These are phyloP conservation scores for Helicoverpa zea DNA, from an alignment of 1,140 invertebrate genomes.

Conservation along the genomic window DNA sequence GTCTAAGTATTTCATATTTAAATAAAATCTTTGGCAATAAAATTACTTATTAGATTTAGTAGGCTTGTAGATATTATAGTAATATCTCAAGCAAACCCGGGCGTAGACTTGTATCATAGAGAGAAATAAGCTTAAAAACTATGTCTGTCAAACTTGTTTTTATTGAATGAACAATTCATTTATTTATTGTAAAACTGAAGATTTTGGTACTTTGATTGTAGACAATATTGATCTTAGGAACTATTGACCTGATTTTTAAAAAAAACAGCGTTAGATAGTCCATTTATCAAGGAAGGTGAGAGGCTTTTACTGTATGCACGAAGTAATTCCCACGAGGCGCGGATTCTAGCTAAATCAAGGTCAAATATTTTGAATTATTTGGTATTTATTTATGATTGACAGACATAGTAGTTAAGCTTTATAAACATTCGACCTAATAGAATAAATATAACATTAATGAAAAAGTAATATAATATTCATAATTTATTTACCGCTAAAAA, in stretches of 20 bases:
- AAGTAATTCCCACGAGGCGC: too few relatives aligned
- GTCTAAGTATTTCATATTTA: too few relatives aligned
- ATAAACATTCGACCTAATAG: constrained; percentile 5
- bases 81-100: constrained; percentile 25
- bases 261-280: too few relatives aligned
- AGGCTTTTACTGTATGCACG: too few relatives aligned
- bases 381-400: neutral
- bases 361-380: too few relatives aligned
- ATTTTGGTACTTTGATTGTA: too few relatives aligned
- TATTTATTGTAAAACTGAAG: too few relatives aligned
- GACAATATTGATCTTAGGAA: too few relatives aligned
- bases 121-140: neutral
- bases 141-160: neutral
- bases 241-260: too few relatives aligned
- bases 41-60: constrained; percentile 11
- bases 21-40: constrained; percentile 18
- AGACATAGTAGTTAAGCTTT: neutral
- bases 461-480: constrained; percentile 25
- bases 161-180: too few relatives aligned
- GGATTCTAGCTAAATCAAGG: too few relatives aligned
- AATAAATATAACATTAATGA: neutral
- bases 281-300: too few relatives aligned
- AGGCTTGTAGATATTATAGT: constrained; percentile 27
- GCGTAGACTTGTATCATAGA: neutral
- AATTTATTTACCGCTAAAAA: constrained; percentile 39